These are phyloP conservation scores for Drosophila meridionalis DNA, from an alignment of 2,888 invertebrate genomes.

Conservation along the genomic window DNA sequence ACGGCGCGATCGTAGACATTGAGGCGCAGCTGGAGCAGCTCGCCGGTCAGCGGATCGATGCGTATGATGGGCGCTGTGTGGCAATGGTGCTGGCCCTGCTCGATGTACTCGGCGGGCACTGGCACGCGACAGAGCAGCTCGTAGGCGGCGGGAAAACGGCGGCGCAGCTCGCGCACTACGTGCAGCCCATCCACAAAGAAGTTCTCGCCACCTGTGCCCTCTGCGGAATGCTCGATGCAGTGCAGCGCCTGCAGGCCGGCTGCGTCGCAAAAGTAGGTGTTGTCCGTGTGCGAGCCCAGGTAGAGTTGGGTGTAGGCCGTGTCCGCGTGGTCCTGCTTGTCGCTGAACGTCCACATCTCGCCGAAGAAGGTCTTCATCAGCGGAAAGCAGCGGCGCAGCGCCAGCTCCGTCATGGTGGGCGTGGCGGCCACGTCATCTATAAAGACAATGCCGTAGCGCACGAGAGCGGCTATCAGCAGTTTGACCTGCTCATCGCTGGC, in stretches of 20 bases:
- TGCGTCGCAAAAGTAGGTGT: constrained; percentile 91
- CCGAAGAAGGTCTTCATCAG: constrained; percentile 90
- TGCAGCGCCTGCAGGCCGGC: constrained; percentile 89
- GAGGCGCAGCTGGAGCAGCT: constrained; percentile 88
- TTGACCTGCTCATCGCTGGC: constrained; percentile 85
- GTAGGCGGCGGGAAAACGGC: constrained; percentile 87
- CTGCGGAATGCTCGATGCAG: constrained; percentile 86
- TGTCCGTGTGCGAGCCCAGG: constrained; percentile 91
- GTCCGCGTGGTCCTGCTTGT: constrained; percentile 87
- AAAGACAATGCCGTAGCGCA: constrained; percentile 83
- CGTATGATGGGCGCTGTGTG: constrained; percentile 87
- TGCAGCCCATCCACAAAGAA: constrained; percentile 91
- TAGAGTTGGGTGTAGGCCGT: constrained; percentile 90
- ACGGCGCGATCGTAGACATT: constrained; percentile 91
- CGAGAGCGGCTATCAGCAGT: constrained; percentile 85
- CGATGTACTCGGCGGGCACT: constrained; percentile 89
- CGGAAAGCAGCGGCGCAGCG: constrained; percentile 87
- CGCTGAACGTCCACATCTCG: constrained; percentile 89
- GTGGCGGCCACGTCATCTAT: constrained; percentile 83
- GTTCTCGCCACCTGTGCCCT: constrained; percentile 90
- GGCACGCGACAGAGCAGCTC: constrained; percentile 87
- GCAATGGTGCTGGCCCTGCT: constrained; percentile 87
- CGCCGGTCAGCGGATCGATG: constrained; percentile 86
- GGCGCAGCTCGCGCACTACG: constrained; percentile 87
- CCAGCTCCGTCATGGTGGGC: constrained; percentile 85